Percentiles rank a stretch among this genome's conserved stretches.
Conservation (phyloP, 2,113 vertebrate species). For the Anthoscopus minutus region DNA sequence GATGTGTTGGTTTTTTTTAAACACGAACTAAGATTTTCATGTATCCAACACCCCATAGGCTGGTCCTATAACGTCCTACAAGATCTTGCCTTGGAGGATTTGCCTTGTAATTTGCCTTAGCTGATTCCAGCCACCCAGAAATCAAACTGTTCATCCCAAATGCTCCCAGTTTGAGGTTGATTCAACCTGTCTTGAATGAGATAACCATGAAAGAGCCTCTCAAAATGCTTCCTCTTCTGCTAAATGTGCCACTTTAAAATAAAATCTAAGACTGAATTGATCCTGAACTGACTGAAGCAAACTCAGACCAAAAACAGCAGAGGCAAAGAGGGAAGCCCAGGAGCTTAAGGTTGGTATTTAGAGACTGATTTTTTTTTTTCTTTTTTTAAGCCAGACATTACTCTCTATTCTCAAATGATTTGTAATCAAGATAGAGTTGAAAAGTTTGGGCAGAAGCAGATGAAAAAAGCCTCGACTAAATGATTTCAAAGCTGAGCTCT, state of each 20-base stretch:
- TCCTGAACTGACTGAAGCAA: neutral
- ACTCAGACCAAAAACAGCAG: neutral
- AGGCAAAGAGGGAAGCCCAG: neutral
- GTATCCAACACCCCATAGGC: neutral
- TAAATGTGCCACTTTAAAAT: neutral
- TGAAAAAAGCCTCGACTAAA: neutral
- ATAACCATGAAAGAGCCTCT: neutral
- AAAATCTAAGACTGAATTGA: neutral
- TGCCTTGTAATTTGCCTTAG: neutral
- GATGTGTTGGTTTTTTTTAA: neutral
- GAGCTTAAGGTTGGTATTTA: neutral
- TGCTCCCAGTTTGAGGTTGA: neutral
- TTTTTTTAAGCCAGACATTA: neutral
- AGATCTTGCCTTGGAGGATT: neutral
- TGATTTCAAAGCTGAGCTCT: neutral
- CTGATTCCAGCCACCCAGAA: neutral
- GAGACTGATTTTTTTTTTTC: neutral
- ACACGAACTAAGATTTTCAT: neutral
- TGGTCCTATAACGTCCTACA: neutral
- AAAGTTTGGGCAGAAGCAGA: neutral
- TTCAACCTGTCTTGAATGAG: rapidly evolving
- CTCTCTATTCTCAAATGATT: neutral
- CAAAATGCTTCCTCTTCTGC: neutral
- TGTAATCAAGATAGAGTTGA: neutral
- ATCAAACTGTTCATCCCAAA: neutral